These are phyloP conservation scores for Campoplex nolae DNA, from an alignment of 2,888 invertebrate species.

Conservation along the genomic window DNA sequence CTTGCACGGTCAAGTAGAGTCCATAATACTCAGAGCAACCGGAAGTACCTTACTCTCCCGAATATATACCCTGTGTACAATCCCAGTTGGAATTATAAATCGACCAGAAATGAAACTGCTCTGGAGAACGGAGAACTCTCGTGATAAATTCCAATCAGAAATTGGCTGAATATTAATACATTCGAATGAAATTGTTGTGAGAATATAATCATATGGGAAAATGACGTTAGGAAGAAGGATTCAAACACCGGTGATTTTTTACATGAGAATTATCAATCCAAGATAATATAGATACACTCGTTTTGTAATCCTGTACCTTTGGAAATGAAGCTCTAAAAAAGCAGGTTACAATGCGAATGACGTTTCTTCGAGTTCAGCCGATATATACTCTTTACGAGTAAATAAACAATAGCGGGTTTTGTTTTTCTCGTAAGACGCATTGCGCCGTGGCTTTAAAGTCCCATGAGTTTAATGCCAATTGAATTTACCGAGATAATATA, in stretches of 20 bases:
- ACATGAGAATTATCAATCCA: too few species aligned
- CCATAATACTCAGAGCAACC: conserved; percentile 44
- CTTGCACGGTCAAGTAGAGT: conserved; percentile 59
- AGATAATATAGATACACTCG: too few species aligned
- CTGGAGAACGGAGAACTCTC: conserved; percentile 22
- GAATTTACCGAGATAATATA: background rate
- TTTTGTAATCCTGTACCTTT: background rate
- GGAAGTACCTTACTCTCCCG: conserved; percentile 58
- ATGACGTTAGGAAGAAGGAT: too few species aligned
- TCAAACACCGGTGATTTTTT: too few species aligned
- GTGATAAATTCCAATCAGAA: conserved; percentile 46
- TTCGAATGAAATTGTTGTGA: background rate
- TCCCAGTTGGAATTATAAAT: conserved; percentile 39
- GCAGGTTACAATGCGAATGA: background rate
- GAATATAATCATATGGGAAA: background rate
- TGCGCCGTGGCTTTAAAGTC: conserved; percentile 17
- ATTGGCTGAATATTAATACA: background rate
- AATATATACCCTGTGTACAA: background rate
- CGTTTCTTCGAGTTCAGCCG: background rate
- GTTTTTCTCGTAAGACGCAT: background rate
- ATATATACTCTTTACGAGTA: background rate
- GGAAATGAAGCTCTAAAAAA: background rate
- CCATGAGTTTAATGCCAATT: background rate
- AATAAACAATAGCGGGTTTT: background rate
- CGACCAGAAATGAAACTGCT: conserved; percentile 44